Conservation (phyloP, 1,140 invertebrate genomes). For the Sinella curviseta region DNA sequence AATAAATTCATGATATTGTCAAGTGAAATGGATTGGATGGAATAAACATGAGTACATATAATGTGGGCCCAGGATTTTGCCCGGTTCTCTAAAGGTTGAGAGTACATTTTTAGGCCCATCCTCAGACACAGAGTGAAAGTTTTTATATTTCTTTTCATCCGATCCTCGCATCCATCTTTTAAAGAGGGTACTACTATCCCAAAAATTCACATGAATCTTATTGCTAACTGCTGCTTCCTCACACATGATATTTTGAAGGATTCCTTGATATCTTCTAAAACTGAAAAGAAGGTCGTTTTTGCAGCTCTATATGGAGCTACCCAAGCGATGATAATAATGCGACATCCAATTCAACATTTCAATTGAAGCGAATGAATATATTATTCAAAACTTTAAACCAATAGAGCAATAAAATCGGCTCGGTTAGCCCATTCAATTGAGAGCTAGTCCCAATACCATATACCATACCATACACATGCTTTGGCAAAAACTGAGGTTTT, state of each 20-base stretch:
- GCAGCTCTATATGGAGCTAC: not conserved
- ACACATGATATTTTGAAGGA: too few species aligned
- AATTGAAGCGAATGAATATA: slow-evolving; percentile 5
- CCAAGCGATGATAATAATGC: not conserved
- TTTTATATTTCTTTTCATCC: not conserved
- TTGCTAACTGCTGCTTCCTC: not conserved
- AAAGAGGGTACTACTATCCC: too few species aligned
- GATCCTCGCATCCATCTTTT: not conserved
- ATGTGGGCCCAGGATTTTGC: too few species aligned
- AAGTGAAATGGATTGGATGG: slow-evolving; percentile 16
- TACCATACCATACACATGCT: too few species aligned
- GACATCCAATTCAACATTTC: not conserved
- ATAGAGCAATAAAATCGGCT: slow-evolving; percentile 25
- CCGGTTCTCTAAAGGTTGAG: too few species aligned
- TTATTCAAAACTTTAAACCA: slow-evolving; percentile 16
- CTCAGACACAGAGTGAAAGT: slow-evolving; percentile 7
- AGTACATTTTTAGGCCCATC: too few species aligned
- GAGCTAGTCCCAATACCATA: too few species aligned
- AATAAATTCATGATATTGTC: not conserved
- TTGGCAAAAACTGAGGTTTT: too few species aligned
- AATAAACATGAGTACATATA: slow-evolving; percentile 7
- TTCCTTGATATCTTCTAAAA: too few species aligned
- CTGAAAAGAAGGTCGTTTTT: too few species aligned
- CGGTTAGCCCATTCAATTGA: slow-evolving; percentile 16
- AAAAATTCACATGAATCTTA: too few species aligned